A percentile compares a stretch with the other conserved stretches of the same genome.
These are phyloP conservation scores for Liparis tanakae DNA, from an alignment of 2,797 vertebrate species.

Conservation along the genomic window DNA sequence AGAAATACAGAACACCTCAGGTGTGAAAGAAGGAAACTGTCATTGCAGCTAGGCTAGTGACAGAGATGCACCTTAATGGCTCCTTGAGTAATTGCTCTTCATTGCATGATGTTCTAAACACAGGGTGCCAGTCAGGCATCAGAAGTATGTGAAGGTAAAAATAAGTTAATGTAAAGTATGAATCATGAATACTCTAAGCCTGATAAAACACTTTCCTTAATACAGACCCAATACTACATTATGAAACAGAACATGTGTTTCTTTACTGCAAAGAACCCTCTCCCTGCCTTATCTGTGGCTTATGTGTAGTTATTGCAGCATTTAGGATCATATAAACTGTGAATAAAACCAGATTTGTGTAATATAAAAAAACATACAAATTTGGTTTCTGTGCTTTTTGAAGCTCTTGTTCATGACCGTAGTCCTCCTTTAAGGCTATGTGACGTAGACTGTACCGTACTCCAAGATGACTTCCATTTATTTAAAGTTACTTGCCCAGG, in stretches of 20 bases:
- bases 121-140: neutral
- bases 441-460: neutral
- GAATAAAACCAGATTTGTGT: neutral
- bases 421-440: neutral
- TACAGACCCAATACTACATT: neutral
- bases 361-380: neutral
- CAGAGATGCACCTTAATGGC: slow-evolving; percentile 28
- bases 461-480: neutral
- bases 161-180: neutral
- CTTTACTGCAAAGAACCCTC: neutral
- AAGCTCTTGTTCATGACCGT: neutral
- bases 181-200: neutral
- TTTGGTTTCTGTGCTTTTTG: neutral
- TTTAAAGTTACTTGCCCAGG: neutral
- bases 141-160: neutral
- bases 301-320: neutral
- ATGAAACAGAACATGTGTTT: neutral
- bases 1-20: slow-evolving; percentile 25
- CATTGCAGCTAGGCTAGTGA: slow-evolving; percentile 44
- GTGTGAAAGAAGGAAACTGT: slow-evolving; percentile 19
- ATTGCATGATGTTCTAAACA: slow-evolving; percentile 20
- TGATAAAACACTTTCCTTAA: slow-evolving; percentile 5
- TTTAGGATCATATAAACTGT: neutral
- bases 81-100: slow-evolving; percentile 54
- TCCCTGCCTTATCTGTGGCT: neutral